A percentile compares a stretch with the other conserved stretches of the same genome.
Evolutionary conservation across 2,113 vertebrate species (phyloP).

Genomic region (Crotophaga sulcirostris): DNA sequence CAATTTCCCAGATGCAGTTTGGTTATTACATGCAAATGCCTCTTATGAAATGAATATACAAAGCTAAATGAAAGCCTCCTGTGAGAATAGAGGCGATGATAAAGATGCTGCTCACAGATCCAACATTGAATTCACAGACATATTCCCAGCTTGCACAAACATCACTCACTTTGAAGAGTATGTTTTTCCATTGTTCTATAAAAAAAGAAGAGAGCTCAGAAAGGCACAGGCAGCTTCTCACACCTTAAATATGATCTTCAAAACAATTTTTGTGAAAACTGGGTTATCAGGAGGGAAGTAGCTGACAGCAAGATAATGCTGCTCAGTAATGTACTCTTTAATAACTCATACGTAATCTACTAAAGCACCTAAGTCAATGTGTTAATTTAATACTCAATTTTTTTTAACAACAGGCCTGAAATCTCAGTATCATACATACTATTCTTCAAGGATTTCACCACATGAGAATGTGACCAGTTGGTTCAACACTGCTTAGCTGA

Average conservation of each 20-base stretch:
- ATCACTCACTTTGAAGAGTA: neutral
- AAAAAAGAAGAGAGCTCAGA: neutral
- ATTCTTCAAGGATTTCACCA: neutral
- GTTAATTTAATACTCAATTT: neutral
- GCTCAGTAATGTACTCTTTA: neutral
- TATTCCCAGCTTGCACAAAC: neutral
- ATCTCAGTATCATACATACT: neutral
- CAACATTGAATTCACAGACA: neutral
- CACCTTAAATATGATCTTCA: neutral
- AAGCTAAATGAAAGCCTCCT: conserved; percentile 18
- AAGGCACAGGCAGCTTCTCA: neutral
- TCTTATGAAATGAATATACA: neutral
- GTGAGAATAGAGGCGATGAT: conserved; percentile 30
- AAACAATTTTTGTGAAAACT: neutral
- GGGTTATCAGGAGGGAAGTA: neutral
- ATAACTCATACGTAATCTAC: neutral
- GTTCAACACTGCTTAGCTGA: neutral
- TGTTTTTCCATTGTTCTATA: neutral
- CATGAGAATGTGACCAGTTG: neutral
- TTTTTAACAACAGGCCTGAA: neutral
- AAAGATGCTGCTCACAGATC: neutral
- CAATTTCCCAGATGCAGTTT: neutral
- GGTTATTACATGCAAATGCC: conserved; percentile 35
- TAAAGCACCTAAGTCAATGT: neutral
- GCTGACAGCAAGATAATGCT: neutral